Percentiles rank a stretch among this genome's conserved stretches.
phyloP scores from a whole-genome alignment of 1,140 invertebrate species.

The Drosophila fuyamai region DNA sequence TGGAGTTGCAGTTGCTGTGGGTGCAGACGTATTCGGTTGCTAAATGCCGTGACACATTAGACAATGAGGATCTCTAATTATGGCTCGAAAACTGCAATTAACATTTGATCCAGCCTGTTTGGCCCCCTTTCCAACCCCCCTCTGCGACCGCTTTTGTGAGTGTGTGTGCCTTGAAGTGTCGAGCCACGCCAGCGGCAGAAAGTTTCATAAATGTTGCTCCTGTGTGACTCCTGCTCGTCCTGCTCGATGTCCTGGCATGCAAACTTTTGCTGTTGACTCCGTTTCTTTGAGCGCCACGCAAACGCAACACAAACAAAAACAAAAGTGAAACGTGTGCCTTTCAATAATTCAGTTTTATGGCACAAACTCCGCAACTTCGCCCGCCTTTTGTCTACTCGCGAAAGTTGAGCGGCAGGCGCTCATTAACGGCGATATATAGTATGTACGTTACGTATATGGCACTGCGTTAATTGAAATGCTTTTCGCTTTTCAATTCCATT shows the following conservation, averaged over 20 bases:
- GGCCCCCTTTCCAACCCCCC: not conserved
- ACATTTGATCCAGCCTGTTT: conserved; percentile 66
- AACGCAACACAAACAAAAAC: conserved; percentile 55
- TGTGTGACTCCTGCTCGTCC: conserved; percentile 27
- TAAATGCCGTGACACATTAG: conserved; percentile 79
- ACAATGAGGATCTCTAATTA: conserved; percentile 79
- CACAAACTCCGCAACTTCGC: conserved; percentile 55
- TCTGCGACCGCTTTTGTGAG: not conserved
- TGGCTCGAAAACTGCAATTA: conserved; percentile 78
- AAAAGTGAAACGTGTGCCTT: conserved; percentile 70
- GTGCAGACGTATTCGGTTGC: conserved; percentile 58
- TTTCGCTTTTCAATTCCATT: conserved; percentile 53
- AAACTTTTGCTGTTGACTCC: conserved; percentile 69
- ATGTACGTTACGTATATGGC: not conserved
- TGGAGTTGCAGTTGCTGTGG: not conserved
- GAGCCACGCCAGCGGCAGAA: conserved; percentile 64
- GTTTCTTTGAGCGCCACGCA: conserved; percentile 63
- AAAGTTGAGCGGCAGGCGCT: conserved; percentile 49
- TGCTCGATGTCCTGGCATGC: conserved; percentile 33
- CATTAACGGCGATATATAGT: conserved; percentile 49
- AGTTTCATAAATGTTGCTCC: conserved; percentile 67
- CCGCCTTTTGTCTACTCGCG: conserved; percentile 33
- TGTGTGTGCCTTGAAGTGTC: conserved; percentile 67
- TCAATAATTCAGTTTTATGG: conserved; percentile 69
- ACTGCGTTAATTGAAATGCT: conserved; percentile 62